These are phyloP conservation scores for Toxotes jaculatrix DNA, from an alignment of 2,113 vertebrate genomes.

Conservation along the genomic window DNA sequence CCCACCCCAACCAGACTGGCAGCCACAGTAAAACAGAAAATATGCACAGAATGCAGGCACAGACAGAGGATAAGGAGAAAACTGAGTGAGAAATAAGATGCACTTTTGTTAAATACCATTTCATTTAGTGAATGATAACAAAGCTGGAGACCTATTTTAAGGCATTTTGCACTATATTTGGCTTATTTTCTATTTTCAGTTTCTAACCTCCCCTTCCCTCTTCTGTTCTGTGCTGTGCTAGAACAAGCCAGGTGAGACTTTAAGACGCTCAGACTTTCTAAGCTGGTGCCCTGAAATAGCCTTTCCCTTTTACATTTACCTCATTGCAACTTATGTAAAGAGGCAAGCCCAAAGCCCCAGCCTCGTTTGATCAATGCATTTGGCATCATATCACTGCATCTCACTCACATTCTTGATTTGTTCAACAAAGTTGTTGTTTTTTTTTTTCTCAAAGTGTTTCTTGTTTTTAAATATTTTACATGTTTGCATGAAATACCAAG, in stretches of 20 bases:
- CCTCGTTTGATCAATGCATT: constrained; percentile 43
- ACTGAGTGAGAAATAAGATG: constrained; percentile 19
- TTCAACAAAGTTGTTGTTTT: background rate
- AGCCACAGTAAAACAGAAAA: constrained; percentile 61
- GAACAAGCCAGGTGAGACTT: constrained; percentile 13
- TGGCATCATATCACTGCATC: constrained; percentile 17
- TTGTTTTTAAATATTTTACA: background rate
- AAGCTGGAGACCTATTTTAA: background rate
- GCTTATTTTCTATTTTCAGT: constrained; percentile 7
- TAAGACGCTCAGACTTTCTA: constrained; percentile 11
- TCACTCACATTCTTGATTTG: constrained; percentile 21
- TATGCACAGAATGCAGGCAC: constrained; percentile 69
- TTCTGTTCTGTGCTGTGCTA: background rate
- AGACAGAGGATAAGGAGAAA: constrained; percentile 20
- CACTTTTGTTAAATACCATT: constrained; percentile 47
- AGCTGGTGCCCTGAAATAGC: constrained; percentile 43
- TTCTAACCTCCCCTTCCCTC: background rate
- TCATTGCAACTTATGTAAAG: constrained; percentile 43
- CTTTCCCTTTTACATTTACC: constrained; percentile 35
- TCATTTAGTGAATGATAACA: constrained; percentile 3
- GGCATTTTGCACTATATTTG: constrained; percentile 14
- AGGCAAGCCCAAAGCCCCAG: background rate
- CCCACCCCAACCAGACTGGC: constrained; percentile 64
- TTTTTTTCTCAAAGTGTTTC: constrained; percentile 16
- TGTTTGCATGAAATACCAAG: constrained; percentile 22